Evolutionary conservation across 2,113 vertebrate genomes (phyloP), one percentile per base, ranked within the genome.

Genomic region (Callopanchax toddi): DNA sequence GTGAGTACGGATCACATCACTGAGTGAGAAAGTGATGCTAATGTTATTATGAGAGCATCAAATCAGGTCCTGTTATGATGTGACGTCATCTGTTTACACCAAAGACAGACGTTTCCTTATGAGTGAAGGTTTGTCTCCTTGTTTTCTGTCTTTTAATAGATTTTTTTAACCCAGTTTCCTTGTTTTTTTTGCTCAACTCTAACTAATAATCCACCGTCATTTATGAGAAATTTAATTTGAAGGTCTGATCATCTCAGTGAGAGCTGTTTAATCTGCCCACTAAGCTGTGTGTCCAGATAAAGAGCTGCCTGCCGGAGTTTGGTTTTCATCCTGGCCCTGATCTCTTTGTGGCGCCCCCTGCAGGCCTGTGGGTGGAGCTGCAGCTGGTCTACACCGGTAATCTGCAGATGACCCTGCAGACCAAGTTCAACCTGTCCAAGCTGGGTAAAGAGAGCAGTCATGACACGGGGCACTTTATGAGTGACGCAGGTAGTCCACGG

Each of bases 391-490:
- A 97, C 87, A 93, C 88, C 0, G 95, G 95, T 21, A 89, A 86
- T 0, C 87, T 96, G 71, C 94, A 96, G 91, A 95, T 96, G 93
- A 97, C 93, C 0, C 92, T 96, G 2, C 93, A 97, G 86, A 97
- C 95, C 0, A 97, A 96, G 85, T 94, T 95, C 86, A 95, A 96
- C 83, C 82, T 97, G 80, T 92, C 92, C 76, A 96, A 93, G 68
- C 89, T 96, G 74, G 94, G 94, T 1, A 97, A 95, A 79, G 95
- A 97, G 21, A 85, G 16, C 21, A 50, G 76, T 52, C 88, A 91
- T 59, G 94, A 94, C 22, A 57, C 78, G 0, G 0, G 16, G 2
- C 62, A 90, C 40, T 83, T 34, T 0, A 25, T 62, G 0, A 20
- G 55, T 11, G 91, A 94, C 45, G 58, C 74, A 1, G 77, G 86